Conservation (phyloP, 1,140 invertebrate species). For the Halesus radiatus region DNA sequence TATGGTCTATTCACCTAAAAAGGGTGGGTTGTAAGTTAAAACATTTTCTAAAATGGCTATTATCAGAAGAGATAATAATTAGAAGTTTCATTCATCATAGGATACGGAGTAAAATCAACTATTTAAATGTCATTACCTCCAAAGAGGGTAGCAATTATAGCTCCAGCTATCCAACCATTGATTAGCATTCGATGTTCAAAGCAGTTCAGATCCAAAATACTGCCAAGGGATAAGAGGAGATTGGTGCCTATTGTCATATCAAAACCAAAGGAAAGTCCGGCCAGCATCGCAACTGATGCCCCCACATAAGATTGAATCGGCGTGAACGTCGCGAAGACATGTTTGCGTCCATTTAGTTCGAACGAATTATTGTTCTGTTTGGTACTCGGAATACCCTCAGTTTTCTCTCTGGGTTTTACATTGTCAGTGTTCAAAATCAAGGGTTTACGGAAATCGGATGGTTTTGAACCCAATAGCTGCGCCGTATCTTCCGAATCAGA, state of each 20-base stretch:
- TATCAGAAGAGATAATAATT: no score
- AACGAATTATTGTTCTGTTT: constrained; percentile 12
- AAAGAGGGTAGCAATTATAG: constrained; percentile 19
- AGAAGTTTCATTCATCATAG: no score
- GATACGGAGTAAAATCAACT: background rate
- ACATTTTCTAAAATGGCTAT: no score
- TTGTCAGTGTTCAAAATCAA: constrained; percentile 23
- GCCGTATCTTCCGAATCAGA: constrained; percentile 44
- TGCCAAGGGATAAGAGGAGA: constrained; percentile 32
- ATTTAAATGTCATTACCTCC: constrained; percentile 18
- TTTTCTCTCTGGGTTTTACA: constrained; percentile 17
- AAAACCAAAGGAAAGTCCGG: constrained; percentile 36
- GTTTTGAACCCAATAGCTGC: constrained; percentile 40
- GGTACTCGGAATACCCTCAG: background rate
- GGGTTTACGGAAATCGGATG: constrained; percentile 21
- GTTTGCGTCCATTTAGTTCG: constrained; percentile 5
- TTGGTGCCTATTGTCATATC: constrained; percentile 46
- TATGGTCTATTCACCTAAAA: no score
- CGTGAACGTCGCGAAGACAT: constrained; percentile 34
- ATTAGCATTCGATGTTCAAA: constrained; percentile 39
- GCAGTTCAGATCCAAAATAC: constrained; percentile 42
- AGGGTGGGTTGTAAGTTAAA: no score
- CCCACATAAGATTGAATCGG: constrained; percentile 27
- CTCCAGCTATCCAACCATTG: constrained; percentile 41
- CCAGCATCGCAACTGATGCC: background rate